Conservation (phyloP, 1,140 invertebrate genomes). For the Megathymus violae region DNA sequence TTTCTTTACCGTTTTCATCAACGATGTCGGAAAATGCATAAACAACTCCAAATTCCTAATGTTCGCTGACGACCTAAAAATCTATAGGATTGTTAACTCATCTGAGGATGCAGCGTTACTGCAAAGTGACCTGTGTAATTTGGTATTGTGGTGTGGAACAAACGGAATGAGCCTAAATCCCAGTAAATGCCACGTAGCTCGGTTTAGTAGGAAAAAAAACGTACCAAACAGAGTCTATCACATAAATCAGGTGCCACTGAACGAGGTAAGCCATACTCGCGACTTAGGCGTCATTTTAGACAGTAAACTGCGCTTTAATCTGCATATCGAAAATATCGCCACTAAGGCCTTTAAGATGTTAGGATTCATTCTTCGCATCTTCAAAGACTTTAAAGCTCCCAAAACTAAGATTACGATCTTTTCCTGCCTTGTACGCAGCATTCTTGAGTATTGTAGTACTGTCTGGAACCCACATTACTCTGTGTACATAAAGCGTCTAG, state of each 20-base stretch:
- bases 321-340: conserved; percentile 5
- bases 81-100: background rate
- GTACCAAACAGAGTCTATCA: background rate
- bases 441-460: conserved; percentile 19
- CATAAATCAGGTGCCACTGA: conserved; percentile 3
- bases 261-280: background rate
- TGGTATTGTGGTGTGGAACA: background rate
- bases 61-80: background rate
- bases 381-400: conserved; percentile 23
- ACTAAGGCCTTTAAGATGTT: conserved; percentile 24
- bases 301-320: conserved; percentile 21
- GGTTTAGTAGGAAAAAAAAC: conserved; percentile 16
- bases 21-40: background rate
- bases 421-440: conserved; percentile 7
- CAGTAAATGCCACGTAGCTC: conserved; percentile 12
- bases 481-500: conserved; percentile 15
- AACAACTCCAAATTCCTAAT: background rate
- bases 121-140: background rate
- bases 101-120: background rate
- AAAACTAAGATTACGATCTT: conserved; percentile 21
- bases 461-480: conserved; percentile 27
- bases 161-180: conserved; percentile 19
- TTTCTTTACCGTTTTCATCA: background rate
- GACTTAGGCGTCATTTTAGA: conserved; percentile 14
- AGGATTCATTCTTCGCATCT: conserved; percentile 18